Evolutionary conservation across 2,888 invertebrate genomes (phyloP), one percentile per base, ranked within the genome.

Genomic region (Dichetophora obliterata): DNA sequence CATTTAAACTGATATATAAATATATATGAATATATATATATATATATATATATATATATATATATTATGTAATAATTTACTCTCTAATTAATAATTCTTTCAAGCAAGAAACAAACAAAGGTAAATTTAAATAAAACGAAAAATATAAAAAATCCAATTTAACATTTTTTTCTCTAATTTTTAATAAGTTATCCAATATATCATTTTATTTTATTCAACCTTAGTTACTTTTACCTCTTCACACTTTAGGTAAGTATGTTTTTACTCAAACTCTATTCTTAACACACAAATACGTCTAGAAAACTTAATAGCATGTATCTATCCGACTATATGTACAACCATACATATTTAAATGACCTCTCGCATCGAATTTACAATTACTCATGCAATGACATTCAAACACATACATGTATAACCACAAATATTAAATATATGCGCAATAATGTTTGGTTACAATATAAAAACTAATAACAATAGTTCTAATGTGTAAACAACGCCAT

Each of bases 11-110:
- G 50, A 9, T 16, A 66, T 22, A 43, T 50, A 57, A 37, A 59
- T 75, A 72, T 48, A 66, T 77, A 68, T 27, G 6, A 5, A 50
- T 48, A 68, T 43, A 43, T 43, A 50, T 69, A 66, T 43, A 16
- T 22, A 3, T 48, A 73, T 65, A 70, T 70, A 52, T 69, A n/a
- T n/a, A 50, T 69, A 66, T 43, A 16, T 22, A 3, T 48, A 73
- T 65, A 70, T 70, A 52, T 69, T 69, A 27, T 61, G 34, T 48
- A 73, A 22, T 73, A 65, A 73, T 65, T 76, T 76, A 69, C 37
- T 71, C 63, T 65, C 66, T 76, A 76, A 72, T 72, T 76, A 68
- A 76, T 76, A 72, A 76, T 37, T 63, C 76, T 54, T 72, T 34
- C 65, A 72, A 27, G 59, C 59, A 48, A 24, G 48, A 74, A 74